These are phyloP conservation scores for Plotosus lineatus DNA, from an alignment of 2,113 vertebrate species.

Conservation along the genomic window DNA sequence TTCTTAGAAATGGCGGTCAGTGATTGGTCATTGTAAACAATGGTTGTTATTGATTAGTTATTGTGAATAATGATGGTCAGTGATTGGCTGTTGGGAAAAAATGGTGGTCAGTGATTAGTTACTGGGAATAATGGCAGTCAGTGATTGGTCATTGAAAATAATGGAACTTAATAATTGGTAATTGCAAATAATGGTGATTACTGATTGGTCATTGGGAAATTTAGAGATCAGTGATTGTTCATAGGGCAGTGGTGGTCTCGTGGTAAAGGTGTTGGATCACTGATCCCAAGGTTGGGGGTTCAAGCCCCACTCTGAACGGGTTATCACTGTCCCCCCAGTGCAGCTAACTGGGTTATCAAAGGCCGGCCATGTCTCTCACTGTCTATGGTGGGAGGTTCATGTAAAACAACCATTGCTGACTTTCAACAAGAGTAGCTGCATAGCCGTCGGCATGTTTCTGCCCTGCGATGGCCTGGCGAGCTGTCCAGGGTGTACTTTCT, in stretches of 20 bases:
- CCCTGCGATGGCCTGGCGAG: too few species aligned
- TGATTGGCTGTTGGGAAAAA: background rate
- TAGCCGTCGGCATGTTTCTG: too few species aligned
- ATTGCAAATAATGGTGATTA: background rate
- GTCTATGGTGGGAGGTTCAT: too few species aligned
- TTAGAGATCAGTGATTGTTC: background rate
- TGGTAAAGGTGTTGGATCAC: too few species aligned
- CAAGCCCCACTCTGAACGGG: too few species aligned
- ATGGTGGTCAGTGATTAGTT: background rate
- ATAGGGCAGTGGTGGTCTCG: background rate
- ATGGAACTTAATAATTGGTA: background rate
- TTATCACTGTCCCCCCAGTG: too few species aligned
- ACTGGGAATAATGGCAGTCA: background rate
- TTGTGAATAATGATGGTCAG: background rate
- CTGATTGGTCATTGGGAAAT: background rate
- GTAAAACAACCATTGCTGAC: too few species aligned
- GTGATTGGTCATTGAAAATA: background rate
- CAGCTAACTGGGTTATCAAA: too few species aligned
- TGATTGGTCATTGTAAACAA: background rate
- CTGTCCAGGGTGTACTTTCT: too few species aligned
- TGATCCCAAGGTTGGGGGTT: too few species aligned
- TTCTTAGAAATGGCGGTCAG: background rate
- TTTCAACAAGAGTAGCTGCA: too few species aligned
- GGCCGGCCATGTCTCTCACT: too few species aligned
- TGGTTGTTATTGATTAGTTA: background rate